Conservation (phyloP, 2,797 vertebrate genomes). For the Takifugu ocellatus region DNA sequence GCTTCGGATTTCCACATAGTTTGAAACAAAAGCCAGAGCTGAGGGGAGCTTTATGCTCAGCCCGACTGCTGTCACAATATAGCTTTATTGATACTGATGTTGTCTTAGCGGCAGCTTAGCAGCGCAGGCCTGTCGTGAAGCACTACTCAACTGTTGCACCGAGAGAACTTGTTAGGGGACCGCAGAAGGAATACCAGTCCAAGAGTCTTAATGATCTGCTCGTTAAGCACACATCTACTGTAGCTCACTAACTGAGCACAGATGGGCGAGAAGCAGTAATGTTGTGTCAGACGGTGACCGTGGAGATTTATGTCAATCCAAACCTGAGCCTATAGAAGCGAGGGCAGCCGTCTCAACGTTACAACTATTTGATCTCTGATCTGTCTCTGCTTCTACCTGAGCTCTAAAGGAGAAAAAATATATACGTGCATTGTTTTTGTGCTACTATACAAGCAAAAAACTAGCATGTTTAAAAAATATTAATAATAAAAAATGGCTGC, state of each 20-base stretch:
- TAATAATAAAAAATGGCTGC: conserved; percentile 35
- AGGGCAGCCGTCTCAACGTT: conserved; percentile 40
- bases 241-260: conserved; percentile 54
- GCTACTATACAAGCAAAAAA: too few species aligned
- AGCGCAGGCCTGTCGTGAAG: too few species aligned
- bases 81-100: conserved; percentile 31
- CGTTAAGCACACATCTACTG: conserved; percentile 60
- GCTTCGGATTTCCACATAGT: too few species aligned
- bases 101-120: too few species aligned
- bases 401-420: conserved; percentile 20
- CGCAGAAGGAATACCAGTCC: conserved; percentile 31
- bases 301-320: conserved; percentile 53
- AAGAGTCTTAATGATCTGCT: conserved; percentile 54
- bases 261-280: conserved; percentile 49
- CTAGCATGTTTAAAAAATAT: conserved; percentile 2
- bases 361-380: conserved; percentile 52
- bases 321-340: conserved; percentile 41
- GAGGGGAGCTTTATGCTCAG: background rate
- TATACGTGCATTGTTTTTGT: too few species aligned
- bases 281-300: conserved; percentile 34
- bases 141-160: background rate
- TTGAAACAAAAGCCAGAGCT: too few species aligned
- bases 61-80: conserved; percentile 11
- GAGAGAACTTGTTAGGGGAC: background rate
- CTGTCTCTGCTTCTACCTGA: conserved; percentile 33